phyloP scores from a whole-genome alignment of 2,113 vertebrate species.

The Sinocyclocheilus anshuiensis region DNA sequence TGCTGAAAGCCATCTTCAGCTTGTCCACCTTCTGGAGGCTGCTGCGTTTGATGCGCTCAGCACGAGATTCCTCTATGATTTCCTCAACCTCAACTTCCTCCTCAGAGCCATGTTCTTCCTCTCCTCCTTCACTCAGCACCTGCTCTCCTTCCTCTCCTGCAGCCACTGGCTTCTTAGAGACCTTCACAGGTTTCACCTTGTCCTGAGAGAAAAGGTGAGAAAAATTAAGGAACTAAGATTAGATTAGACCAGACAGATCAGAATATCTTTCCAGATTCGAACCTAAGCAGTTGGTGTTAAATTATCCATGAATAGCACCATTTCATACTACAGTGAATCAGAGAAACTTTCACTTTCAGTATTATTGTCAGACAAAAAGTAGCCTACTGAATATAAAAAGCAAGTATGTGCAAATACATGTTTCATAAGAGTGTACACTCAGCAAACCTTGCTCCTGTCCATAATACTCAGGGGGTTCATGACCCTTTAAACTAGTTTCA shows the following conservation, averaged over 20 bases:
- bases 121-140: slow-evolving; percentile 61
- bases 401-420: background rate
- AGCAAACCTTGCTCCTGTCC: background rate
- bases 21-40: slow-evolving; percentile 90
- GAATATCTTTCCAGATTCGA: background rate
- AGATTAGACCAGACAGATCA: background rate
- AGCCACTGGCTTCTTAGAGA: slow-evolving; percentile 75
- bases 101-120: slow-evolving; percentile 81
- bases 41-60: slow-evolving; percentile 88
- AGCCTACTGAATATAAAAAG: background rate
- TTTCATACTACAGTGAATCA: background rate
- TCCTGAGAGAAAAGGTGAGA: slow-evolving; percentile 16
- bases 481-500: background rate
- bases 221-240: background rate
- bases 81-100: slow-evolving; percentile 95
- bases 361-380: background rate
- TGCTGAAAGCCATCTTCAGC: slow-evolving; percentile 97
- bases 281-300: background rate
- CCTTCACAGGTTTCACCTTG: slow-evolving; percentile 73
- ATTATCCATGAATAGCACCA: background rate
- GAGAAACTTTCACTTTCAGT: background rate
- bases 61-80: slow-evolving; percentile 91
- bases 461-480: background rate
- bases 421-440: background rate
- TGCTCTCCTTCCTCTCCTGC: slow-evolving; percentile 74